These are phyloP conservation scores for Venustaconcha ellipsiformis DNA, from an alignment of 1,140 invertebrate genomes.

Conservation along the genomic window DNA sequence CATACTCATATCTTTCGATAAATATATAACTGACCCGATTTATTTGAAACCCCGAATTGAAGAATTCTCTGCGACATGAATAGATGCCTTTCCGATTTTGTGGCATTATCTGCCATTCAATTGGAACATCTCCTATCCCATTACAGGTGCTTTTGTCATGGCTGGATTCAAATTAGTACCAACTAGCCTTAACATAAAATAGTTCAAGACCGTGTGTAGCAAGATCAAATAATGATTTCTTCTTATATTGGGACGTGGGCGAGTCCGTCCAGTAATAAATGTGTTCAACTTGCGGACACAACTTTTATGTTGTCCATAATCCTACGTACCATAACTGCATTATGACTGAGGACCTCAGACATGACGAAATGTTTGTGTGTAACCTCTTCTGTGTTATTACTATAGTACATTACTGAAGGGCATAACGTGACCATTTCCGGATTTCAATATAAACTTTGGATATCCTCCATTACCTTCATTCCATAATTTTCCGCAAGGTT, in stretches of 20 bases:
- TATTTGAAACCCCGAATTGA: slow-evolving; percentile 7
- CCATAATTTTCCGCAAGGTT: slow-evolving; percentile 2
- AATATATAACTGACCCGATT: slow-evolving; percentile 6
- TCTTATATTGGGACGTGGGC: slow-evolving; percentile 24
- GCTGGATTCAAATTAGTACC: slow-evolving; percentile 18
- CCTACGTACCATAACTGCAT: slow-evolving; percentile 18
- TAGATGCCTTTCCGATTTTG: slow-evolving; percentile 10
- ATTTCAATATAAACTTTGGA: slow-evolving; percentile 20
- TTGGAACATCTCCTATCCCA: slow-evolving; percentile 17
- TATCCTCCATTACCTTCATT: background rate
- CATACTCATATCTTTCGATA: slow-evolving; percentile 8
- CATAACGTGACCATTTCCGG: slow-evolving; percentile 7
- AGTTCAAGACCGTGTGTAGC: background rate
- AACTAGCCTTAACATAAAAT: background rate
- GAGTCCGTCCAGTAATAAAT: slow-evolving; percentile 44
- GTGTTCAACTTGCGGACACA: slow-evolving; percentile 5
- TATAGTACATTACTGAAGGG: slow-evolving; percentile 13
- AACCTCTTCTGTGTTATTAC: background rate
- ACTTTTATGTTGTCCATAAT: slow-evolving; percentile 21
- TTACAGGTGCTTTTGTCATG: slow-evolving; percentile 25
- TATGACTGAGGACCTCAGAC: slow-evolving; percentile 28
- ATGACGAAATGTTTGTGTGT: slow-evolving; percentile 24
- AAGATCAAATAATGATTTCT: slow-evolving; percentile 12
- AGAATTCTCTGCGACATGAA: slow-evolving; percentile 20
- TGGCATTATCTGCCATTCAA: slow-evolving; percentile 17